Evolutionary conservation across 1,140 invertebrate species (phyloP).

Genomic region (Tribolium castaneum): DNA sequence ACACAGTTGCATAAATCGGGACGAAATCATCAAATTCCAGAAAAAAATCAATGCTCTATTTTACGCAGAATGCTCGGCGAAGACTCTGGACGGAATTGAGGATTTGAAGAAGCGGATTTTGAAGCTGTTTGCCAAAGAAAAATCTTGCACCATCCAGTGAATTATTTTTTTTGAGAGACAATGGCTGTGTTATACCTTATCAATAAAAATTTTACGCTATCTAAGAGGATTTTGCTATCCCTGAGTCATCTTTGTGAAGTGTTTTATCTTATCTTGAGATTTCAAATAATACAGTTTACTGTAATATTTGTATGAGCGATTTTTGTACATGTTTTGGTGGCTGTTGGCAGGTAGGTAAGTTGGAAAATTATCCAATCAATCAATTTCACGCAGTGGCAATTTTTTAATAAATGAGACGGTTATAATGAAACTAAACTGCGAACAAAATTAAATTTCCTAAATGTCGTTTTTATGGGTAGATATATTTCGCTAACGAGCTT

Average conservation of each 20-base stretch:
- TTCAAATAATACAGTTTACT: background rate
- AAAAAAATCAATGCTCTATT: conserved; percentile 22
- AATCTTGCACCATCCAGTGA: background rate
- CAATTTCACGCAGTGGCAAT: background rate
- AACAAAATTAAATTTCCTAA: conserved; percentile 5
- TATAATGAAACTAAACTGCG: conserved; percentile 1
- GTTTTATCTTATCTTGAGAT: conserved; percentile 2
- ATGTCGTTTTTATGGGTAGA: background rate
- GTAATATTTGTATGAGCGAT: background rate
- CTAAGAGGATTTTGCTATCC: background rate
- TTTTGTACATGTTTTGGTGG: background rate
- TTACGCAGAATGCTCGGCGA: conserved; percentile 37
- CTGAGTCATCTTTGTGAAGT: background rate
- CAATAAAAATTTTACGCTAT: background rate
- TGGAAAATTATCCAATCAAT: background rate
- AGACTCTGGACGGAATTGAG: conserved; percentile 15
- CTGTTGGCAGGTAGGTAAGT: background rate
- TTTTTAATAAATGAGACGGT: background rate
- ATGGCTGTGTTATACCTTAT: background rate
- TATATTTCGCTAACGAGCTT: background rate
- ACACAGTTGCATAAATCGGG: background rate
- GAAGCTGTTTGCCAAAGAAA: background rate
- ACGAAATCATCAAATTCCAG: background rate
- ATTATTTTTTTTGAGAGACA: background rate
- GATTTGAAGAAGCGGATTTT: conserved; percentile 19